Conservation (phyloP, 1,140 invertebrate species). For the Penaeus chinensis region DNA sequence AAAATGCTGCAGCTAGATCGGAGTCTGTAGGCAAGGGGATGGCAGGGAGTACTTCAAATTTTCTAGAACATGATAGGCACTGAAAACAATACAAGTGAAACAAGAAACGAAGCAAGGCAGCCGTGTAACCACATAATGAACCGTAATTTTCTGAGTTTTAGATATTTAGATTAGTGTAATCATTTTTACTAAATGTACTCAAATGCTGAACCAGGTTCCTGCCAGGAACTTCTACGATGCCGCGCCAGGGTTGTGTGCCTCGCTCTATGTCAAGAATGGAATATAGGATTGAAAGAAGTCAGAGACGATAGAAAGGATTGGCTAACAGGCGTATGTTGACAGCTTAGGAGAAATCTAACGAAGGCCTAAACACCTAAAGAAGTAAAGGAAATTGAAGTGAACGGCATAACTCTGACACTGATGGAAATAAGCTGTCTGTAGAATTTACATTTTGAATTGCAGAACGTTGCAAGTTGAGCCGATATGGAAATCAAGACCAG, state of each 20-base stretch:
- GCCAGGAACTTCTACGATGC: conserved; percentile 18
- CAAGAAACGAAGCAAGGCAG: neutral
- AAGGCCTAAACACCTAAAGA: too few relatives aligned
- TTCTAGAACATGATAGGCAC: neutral
- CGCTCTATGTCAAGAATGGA: too few relatives aligned
- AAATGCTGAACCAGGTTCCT: conserved; percentile 8
- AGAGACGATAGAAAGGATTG: too few relatives aligned
- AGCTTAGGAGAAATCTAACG: too few relatives aligned
- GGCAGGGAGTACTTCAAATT: conserved; percentile 8
- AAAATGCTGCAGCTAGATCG: neutral
- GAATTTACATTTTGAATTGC: too few relatives aligned
- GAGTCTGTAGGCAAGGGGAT: neutral
- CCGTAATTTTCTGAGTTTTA: conserved; percentile 11
- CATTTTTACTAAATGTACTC: neutral
- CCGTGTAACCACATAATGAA: neutral
- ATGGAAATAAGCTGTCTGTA: too few relatives aligned
- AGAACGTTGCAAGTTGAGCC: too few relatives aligned
- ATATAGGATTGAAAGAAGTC: too few relatives aligned
- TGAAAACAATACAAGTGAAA: conserved; percentile 19
- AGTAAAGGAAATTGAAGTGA: too few relatives aligned
- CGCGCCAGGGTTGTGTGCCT: neutral
- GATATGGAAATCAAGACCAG: too few relatives aligned
- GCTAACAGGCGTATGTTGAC: too few relatives aligned
- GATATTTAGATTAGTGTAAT: neutral
- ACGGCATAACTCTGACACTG: too few relatives aligned